phyloP scores from a whole-genome alignment of 2,113 vertebrate genomes.

The Natator depressus region DNA sequence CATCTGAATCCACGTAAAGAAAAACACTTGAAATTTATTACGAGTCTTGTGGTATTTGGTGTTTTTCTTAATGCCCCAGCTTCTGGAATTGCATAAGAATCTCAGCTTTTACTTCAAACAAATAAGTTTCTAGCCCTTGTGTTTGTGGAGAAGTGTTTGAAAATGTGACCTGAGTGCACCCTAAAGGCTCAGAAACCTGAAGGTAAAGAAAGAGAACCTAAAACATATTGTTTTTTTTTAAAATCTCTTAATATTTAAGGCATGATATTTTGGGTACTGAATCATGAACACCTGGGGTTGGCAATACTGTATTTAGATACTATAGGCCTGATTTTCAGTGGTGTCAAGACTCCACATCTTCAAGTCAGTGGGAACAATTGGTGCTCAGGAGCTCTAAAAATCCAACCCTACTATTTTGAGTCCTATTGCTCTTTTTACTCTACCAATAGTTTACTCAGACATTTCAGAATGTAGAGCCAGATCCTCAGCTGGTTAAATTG shows the following conservation, averaged over 20 bases:
- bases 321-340: neutral
- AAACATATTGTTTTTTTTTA: neutral
- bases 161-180: neutral
- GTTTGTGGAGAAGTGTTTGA: neutral
- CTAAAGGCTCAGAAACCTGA: neutral
- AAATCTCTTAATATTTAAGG: neutral
- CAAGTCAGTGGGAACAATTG: neutral
- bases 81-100: neutral
- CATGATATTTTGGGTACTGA: accelerated
- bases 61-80: neutral
- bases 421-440: accelerated
- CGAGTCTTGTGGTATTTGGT: neutral
- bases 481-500: neutral
- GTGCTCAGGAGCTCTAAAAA: accelerated
- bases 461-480: neutral
- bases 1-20: neutral
- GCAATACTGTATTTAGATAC: accelerated
- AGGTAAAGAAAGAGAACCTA: accelerated
- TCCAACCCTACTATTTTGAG: accelerated
- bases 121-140: accelerated
- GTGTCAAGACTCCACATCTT: neutral
- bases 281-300: accelerated
- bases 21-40: accelerated
- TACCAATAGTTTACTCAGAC: accelerated
- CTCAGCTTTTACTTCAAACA: neutral